Evolutionary conservation across 92 coral and sea anemone species (phyloP).

Genomic region (Actinostola sp.): DNA sequence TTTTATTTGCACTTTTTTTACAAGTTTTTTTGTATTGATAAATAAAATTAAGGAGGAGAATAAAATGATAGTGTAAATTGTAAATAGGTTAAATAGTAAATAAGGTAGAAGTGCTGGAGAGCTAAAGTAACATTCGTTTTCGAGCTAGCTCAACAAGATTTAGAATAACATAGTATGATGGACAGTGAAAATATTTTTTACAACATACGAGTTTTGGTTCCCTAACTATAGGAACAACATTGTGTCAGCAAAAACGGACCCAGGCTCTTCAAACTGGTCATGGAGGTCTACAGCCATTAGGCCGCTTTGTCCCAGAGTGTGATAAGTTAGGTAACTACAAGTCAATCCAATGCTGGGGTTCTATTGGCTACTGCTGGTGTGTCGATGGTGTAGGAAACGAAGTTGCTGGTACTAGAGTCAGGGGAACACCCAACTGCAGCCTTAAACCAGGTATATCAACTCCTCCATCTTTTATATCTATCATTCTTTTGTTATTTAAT

Average conservation of each 20-base stretch:
- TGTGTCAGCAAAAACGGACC: conserved; percentile 68
- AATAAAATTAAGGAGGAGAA: no score
- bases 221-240: conserved; percentile 44
- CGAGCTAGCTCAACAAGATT: no score
- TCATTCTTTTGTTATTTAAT: no score
- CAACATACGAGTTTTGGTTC: background rate
- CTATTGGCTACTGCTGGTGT: conserved; percentile 98
- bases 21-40: no score
- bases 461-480: no score
- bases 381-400: conserved; percentile 73
- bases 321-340: conserved; percentile 61
- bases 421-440: conserved; percentile 79
- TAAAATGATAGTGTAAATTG: no score
- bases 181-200: no score
- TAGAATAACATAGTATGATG: no score
- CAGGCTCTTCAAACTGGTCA: conserved; percentile 65
- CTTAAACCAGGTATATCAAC: conserved; percentile 65
- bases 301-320: conserved; percentile 82
- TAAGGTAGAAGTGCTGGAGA: no score
- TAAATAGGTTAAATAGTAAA: no score
- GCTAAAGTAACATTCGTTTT: no score
- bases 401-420: conserved; percentile 67
- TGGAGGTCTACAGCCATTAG: conserved; percentile 77
- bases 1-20: no score
- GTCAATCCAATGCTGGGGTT: conserved; percentile 86